Evolutionary conservation across 2,797 vertebrate species (phyloP).

Genomic region (Cyprinella venusta): DNA sequence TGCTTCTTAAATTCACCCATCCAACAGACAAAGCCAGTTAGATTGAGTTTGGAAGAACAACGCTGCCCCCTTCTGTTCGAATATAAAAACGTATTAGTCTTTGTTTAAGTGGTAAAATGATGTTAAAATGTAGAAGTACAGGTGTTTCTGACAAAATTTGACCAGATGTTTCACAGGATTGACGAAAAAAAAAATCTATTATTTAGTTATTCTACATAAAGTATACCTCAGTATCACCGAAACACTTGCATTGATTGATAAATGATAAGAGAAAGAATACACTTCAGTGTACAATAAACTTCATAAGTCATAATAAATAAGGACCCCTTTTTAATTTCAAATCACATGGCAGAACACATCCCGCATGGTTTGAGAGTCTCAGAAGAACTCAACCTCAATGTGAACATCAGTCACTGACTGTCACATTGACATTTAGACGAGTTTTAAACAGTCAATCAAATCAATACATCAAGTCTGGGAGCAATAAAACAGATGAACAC

Average conservation of each 20-base stretch:
- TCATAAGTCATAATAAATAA: neutral
- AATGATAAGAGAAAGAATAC: neutral
- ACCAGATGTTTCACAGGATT: neutral
- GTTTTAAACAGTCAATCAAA: constrained; percentile 37
- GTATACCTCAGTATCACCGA: neutral
- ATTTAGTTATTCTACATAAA: neutral
- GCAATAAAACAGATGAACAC: constrained; percentile 29
- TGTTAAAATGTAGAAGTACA: neutral
- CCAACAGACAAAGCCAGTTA: neutral
- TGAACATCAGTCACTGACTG: neutral
- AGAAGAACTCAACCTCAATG: neutral
- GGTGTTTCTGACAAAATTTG: neutral
- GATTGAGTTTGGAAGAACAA: constrained; percentile 69
- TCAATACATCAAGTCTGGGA: constrained; percentile 35
- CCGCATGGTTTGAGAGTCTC: neutral
- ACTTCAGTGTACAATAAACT: neutral
- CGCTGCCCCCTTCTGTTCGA: constrained; percentile 82
- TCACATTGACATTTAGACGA: constrained; percentile 20
- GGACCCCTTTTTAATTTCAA: neutral
- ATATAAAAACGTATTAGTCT: neutral
- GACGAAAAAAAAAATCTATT: neutral
- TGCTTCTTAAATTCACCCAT: neutral
- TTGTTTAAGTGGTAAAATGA: neutral
- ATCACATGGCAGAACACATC: neutral
- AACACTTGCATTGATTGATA: neutral